Evolutionary conservation across 2,797 vertebrate species (phyloP).

Genomic region (Rallus crepitans): DNA sequence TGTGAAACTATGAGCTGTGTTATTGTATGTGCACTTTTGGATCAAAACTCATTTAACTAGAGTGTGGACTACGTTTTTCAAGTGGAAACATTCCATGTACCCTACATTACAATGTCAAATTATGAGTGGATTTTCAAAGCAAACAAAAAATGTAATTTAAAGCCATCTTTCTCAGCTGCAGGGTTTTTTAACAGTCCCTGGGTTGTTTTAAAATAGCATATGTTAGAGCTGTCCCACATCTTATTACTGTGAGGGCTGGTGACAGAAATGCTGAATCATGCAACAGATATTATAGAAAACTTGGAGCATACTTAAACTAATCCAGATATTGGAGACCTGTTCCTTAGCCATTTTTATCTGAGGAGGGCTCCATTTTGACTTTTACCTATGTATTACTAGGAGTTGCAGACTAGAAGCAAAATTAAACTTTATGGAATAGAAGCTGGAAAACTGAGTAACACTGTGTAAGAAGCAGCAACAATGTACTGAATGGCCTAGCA

Average conservation of each 20-base stretch:
- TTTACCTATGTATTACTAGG: not conserved
- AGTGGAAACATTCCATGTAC: constrained; percentile 20
- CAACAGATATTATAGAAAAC: not conserved
- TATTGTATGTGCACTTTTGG: not conserved
- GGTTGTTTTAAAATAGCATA: constrained; percentile 42
- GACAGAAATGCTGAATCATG: constrained; percentile 52
- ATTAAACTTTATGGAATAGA: not conserved
- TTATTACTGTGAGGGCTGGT: not conserved
- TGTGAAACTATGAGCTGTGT: constrained; percentile 11
- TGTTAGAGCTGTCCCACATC: not conserved
- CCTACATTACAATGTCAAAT: constrained; percentile 14
- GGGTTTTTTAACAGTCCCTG: not conserved
- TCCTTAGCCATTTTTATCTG: not conserved
- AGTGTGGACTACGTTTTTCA: constrained; percentile 21
- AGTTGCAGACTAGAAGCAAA: not conserved
- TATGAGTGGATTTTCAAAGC: constrained; percentile 53
- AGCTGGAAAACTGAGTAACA: not conserved
- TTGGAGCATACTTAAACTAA: not conserved
- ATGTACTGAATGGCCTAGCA: not conserved
- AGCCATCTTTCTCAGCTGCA: constrained; percentile 15
- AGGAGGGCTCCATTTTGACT: not conserved
- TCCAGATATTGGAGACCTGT: not conserved
- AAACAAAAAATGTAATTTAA: constrained; percentile 53
- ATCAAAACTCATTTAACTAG: constrained; percentile 41
- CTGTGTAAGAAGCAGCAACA: not conserved